A percentile compares a stretch with the other conserved stretches of the same genome.
Evolutionary conservation across 1,140 invertebrate genomes (phyloP).

Genomic region (Octopus sinensis): DNA sequence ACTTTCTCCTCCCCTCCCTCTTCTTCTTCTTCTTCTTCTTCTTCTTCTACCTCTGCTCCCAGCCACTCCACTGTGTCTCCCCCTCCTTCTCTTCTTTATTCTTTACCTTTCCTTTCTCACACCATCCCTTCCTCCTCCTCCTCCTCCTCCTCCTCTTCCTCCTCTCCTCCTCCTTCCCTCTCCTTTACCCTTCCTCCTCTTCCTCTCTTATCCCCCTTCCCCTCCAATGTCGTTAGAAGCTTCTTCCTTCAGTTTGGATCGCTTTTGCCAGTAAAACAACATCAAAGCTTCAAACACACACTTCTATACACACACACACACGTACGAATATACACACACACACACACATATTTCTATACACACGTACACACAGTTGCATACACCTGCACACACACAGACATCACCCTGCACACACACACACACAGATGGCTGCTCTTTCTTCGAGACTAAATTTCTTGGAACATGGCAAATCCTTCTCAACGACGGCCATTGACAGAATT

Average conservation of each 20-base stretch:
- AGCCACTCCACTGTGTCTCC: neutral
- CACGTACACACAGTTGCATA: no score
- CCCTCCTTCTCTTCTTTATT: neutral
- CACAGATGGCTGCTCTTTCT: conserved; percentile 59
- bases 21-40: neutral
- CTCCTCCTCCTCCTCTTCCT: conserved; percentile 8
- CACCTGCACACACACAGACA: no score
- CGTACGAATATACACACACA: no score
- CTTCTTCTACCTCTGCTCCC: neutral
- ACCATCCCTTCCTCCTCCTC: neutral
- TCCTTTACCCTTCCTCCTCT: conserved; percentile 5
- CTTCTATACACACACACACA: no score
- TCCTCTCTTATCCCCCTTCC: conserved; percentile 4
- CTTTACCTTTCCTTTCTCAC: conserved; percentile 6
- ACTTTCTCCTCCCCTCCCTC: neutral
- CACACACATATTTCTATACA: no score
- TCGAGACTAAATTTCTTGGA: no score
- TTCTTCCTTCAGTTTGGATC: neutral
- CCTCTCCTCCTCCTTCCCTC: conserved; percentile 5
- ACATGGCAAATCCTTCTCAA: no score
- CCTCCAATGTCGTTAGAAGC: neutral
- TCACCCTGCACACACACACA: no score
- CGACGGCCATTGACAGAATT: conserved; percentile 26
- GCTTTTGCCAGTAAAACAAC: neutral
- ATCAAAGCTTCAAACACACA: no score